phyloP scores from a whole-genome alignment of 2,888 invertebrate genomes.

The Teinopalpus imperialis region DNA sequence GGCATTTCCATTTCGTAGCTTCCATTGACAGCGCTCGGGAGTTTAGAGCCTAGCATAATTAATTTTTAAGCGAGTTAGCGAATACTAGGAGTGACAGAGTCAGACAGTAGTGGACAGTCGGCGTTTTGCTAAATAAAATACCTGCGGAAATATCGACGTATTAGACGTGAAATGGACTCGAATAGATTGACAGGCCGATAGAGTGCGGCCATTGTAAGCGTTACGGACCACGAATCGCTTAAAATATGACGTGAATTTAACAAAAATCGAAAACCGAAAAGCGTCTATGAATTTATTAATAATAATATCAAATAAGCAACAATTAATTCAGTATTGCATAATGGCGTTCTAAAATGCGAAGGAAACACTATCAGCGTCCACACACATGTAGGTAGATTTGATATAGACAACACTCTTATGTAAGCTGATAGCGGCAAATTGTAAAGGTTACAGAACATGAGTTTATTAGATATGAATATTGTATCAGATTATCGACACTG shows the following conservation, averaged over 20 bases:
- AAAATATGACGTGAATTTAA: no score
- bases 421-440: constrained; percentile 72
- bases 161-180: constrained; percentile 39
- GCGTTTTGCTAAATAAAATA: no score
- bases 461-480: constrained; percentile 75
- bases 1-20: constrained; percentile 27
- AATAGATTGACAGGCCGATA: constrained; percentile 29
- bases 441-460: constrained; percentile 72
- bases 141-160: constrained; percentile 46
- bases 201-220: no score
- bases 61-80: constrained; percentile 45
- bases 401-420: constrained; percentile 59
- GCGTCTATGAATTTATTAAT: neutral
- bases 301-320: neutral
- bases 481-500: constrained; percentile 63
- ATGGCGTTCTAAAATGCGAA: constrained; percentile 26
- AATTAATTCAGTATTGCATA: constrained; percentile 13
- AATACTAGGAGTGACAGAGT: constrained; percentile 23
- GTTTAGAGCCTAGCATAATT: constrained; percentile 43
- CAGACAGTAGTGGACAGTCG: constrained; percentile 32
- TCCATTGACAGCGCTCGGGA: constrained; percentile 29
- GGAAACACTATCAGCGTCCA: constrained; percentile 29
- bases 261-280: no score
- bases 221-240: neutral
- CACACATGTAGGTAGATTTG: constrained; percentile 51